These are phyloP conservation scores for Atethmia centrago DNA, from an alignment of 2,888 invertebrate species.

Conservation along the genomic window DNA sequence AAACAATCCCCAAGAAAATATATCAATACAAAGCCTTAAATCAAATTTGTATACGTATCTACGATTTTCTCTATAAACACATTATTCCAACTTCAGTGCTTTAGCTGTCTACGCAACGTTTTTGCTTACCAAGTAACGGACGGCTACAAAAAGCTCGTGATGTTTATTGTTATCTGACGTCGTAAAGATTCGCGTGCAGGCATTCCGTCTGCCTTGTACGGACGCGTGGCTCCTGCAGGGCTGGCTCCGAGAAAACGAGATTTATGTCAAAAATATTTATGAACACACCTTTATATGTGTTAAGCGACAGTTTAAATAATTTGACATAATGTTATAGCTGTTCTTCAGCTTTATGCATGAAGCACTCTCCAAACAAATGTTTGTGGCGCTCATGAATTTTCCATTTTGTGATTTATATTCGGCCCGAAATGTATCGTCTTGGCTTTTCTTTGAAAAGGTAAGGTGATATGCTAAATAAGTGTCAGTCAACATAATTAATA, in stretches of 20 bases:
- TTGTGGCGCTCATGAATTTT: conserved; percentile 47
- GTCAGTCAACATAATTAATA: conserved; percentile 18
- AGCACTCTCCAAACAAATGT: conserved; percentile 38
- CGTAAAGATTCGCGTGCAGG: conserved; percentile 73
- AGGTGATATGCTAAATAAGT: conserved; percentile 27
- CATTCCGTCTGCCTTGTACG: conserved; percentile 71
- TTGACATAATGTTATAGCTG: conserved; percentile 58
- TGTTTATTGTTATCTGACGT: conserved; percentile 78
- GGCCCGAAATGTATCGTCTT: conserved; percentile 20
- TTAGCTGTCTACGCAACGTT: conserved; percentile 60
- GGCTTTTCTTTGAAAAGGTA: conserved; percentile 38
- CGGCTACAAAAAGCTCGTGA: conserved; percentile 72
- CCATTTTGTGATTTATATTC: conserved; percentile 49
- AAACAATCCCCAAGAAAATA: conserved; percentile 17
- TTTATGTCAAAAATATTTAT: conserved; percentile 60
- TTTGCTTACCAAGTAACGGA: conserved; percentile 65
- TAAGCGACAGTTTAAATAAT: conserved; percentile 56
- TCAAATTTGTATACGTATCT: conserved; percentile 41
- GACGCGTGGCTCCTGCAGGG: conserved; percentile 62
- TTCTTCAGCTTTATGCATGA: conserved; percentile 42
- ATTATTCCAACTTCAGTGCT: conserved; percentile 58
- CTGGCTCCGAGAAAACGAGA: conserved; percentile 57
- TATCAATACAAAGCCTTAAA: conserved; percentile 44
- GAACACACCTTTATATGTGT: conserved; percentile 54
- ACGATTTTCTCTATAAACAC: conserved; percentile 47